Percentiles rank a stretch among this genome's conserved stretches.
Evolutionary conservation across 2,888 invertebrate genomes (phyloP).

Genomic region (Andrena praecox): DNA sequence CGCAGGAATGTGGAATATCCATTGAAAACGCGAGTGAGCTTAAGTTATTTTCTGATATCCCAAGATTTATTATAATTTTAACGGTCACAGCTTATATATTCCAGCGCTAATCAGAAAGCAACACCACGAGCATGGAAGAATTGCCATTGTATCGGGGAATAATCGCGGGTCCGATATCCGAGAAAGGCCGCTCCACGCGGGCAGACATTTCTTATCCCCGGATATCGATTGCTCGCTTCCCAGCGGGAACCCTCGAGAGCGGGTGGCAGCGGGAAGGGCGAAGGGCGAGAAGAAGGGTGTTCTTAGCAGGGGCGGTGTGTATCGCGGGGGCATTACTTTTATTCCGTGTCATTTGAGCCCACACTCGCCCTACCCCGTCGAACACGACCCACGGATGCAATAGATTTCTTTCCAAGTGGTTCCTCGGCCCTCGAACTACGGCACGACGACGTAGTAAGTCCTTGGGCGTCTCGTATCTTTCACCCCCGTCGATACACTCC

Average conservation of each 20-base stretch:
- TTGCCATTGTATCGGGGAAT: conserved; percentile 58
- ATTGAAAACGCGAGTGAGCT: too few relatives aligned
- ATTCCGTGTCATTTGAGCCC: conserved; percentile 85
- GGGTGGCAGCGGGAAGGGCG: conserved; percentile 68
- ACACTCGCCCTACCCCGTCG: conserved; percentile 76
- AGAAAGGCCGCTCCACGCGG: conserved; percentile 60
- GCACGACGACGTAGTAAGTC: conserved; percentile 49
- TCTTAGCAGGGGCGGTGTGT: conserved; percentile 76
- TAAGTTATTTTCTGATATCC: too few relatives aligned
- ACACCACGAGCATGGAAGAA: neutral
- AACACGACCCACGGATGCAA: conserved; percentile 77
- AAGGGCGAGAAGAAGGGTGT: conserved; percentile 72
- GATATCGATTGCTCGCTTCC: conserved; percentile 82
- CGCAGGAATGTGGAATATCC: neutral
- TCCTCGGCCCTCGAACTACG: conserved; percentile 68
- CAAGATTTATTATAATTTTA: too few relatives aligned
- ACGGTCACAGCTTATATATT: too few relatives aligned
- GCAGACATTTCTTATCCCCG: conserved; percentile 78
- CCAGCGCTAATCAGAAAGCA: neutral
- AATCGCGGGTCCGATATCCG: conserved; percentile 55
- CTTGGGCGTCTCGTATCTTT: conserved; percentile 60
- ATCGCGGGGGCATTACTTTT: conserved; percentile 82
- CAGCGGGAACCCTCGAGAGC: conserved; percentile 67
- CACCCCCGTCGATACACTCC: conserved; percentile 48
- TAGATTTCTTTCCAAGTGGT: conserved; percentile 83